Conservation (phyloP, 2,797 vertebrate species). For the Sebastes dallii region DNA sequence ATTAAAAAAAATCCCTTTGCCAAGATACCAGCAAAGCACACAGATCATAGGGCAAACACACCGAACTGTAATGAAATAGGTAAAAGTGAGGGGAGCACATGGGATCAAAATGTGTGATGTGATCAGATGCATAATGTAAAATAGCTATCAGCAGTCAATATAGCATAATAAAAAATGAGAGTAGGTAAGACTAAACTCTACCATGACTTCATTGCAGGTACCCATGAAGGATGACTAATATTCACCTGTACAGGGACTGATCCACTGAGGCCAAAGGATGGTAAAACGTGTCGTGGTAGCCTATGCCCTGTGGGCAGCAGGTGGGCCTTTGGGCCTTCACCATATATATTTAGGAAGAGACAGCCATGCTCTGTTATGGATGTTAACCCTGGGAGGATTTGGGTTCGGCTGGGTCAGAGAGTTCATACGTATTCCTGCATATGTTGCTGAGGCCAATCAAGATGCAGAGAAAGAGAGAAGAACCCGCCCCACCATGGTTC, state of each 20-base stretch:
- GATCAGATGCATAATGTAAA: background rate
- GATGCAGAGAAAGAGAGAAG: constrained; percentile 19
- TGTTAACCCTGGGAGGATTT: constrained; percentile 90
- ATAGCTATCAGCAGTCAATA: background rate
- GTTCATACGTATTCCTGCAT: constrained; percentile 85
- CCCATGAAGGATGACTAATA: constrained; percentile 35
- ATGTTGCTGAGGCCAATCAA: constrained; percentile 86
- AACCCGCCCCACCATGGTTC: background rate
- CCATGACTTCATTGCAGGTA: constrained; percentile 29
- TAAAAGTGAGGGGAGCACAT: background rate
- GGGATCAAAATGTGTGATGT: background rate
- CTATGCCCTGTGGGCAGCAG: constrained; percentile 84
- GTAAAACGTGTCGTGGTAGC: constrained; percentile 83
- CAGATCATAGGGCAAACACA: background rate
- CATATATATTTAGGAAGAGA: constrained; percentile 91
- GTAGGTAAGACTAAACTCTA: background rate
- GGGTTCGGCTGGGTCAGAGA: constrained; percentile 88
- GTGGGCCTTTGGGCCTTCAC: constrained; percentile 87
- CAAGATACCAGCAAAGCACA: constrained; percentile 23
- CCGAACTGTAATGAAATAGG: background rate
- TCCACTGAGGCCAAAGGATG: constrained; percentile 65
- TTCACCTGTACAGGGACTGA: constrained; percentile 23
- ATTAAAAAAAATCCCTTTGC: constrained; percentile 50
- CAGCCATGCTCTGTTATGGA: constrained; percentile 92
- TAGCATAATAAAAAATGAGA: background rate